phyloP scores from a whole-genome alignment of 1,140 invertebrate species.

The Eufriesea mexicana region DNA sequence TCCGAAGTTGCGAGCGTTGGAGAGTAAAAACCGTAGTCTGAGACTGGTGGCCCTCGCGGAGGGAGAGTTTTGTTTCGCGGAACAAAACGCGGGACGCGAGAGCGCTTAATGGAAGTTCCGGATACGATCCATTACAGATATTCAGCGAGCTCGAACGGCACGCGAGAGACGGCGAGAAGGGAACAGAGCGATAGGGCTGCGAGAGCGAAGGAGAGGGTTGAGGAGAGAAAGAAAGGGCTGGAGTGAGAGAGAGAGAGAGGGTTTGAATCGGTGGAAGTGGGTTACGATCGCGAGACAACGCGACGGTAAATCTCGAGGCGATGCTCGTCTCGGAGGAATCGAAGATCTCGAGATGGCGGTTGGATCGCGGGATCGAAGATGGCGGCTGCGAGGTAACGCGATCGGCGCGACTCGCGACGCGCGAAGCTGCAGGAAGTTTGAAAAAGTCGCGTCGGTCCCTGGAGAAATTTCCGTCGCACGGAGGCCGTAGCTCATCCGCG shows the following conservation, averaged over 20 bases:
- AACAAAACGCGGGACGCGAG: not conserved
- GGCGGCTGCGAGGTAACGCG: not conserved
- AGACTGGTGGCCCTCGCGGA: not conserved
- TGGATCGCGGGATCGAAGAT: conserved; percentile 2
- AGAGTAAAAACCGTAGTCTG: conserved; percentile 20
- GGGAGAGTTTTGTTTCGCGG: not conserved
- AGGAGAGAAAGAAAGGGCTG: not conserved
- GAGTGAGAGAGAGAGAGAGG: no score
- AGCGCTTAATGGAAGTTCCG: conserved; percentile 49
- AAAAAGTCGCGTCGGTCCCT: conserved; percentile 41
- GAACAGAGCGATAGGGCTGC: not conserved
- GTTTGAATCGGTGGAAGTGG: conserved; percentile 17
- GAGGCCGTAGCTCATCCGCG: conserved; percentile 34
- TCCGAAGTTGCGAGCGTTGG: conserved; percentile 4
- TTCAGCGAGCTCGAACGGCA: conserved; percentile 3
- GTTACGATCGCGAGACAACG: conserved; percentile 46
- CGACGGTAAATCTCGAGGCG: conserved; percentile 48
- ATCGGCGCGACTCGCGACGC: not conserved
- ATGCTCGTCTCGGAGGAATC: conserved; percentile 16
- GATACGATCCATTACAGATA: conserved; percentile 51
- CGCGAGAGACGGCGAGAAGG: not conserved
- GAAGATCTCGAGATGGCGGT: not conserved
- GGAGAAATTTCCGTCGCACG: conserved; percentile 3
- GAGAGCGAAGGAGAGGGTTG: not conserved
- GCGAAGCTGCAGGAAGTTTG: conserved; percentile 28